These are phyloP conservation scores for Alcedo quadribrachys DNA, from an alignment of 2,797 vertebrate genomes.

Conservation along the genomic window DNA sequence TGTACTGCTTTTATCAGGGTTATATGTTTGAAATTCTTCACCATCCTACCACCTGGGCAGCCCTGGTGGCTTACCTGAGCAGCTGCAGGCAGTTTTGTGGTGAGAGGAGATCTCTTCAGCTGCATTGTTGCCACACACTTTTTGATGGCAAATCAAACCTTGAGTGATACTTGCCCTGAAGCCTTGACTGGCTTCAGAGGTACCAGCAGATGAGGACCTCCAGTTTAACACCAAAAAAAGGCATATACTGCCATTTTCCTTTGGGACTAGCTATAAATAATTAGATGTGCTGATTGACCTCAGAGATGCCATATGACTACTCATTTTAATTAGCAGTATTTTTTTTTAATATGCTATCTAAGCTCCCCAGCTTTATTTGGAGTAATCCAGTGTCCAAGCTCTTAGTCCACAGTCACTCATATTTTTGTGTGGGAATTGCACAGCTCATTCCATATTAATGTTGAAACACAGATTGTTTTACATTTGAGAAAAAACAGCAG, in stretches of 20 bases:
- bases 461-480: conserved; percentile 22
- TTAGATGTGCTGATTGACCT: conserved; percentile 13
- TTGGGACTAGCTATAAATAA: conserved; percentile 44
- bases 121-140: not conserved
- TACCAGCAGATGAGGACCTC: not conserved
- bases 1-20: not conserved
- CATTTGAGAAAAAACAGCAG: conserved; percentile 26
- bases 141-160: not conserved
- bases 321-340: not conserved
- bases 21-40: not conserved
- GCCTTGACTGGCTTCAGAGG: not conserved
- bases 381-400: not conserved
- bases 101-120: not conserved
- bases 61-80: not conserved
- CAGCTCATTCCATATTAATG: not conserved
- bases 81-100: not conserved
- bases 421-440: conserved; percentile 57
- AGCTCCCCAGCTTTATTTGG: conserved; percentile 23
- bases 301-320: not conserved
- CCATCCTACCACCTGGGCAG: rapidly evolving
- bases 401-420: not conserved
- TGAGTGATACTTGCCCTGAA: not conserved
- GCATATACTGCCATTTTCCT: conserved; percentile 23
- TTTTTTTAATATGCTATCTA: not conserved
- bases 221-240: conserved; percentile 53